These are phyloP conservation scores for Hystrix brachyura DNA, from an alignment of 2,113 vertebrate species.

Conservation along the genomic window DNA sequence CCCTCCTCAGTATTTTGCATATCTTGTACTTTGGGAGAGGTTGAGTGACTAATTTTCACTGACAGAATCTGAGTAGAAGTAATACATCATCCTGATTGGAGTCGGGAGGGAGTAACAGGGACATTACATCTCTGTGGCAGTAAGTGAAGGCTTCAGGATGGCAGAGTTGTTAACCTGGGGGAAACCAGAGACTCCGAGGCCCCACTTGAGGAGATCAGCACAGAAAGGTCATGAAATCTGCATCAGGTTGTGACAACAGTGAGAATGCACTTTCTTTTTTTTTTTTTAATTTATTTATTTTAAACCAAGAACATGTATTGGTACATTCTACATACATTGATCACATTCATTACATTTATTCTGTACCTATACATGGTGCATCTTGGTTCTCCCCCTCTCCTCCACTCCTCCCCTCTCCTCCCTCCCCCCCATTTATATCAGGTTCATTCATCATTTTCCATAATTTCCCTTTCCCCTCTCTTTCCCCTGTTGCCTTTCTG, in stretches of 20 bases:
- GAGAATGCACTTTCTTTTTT: neutral
- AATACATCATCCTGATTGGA: neutral
- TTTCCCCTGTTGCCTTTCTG: too few species aligned
- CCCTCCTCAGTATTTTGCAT: slow-evolving; percentile 4
- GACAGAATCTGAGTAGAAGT: slow-evolving; percentile 3
- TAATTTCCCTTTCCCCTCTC: too few species aligned
- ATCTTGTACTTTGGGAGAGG: neutral
- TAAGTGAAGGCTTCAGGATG: neutral
- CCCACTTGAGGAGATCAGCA: neutral
- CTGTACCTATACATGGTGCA: too few species aligned
- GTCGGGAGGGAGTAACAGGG: neutral
- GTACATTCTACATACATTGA: too few species aligned
- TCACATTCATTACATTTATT: too few species aligned
- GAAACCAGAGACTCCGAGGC: neutral
- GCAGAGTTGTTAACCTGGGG: neutral
- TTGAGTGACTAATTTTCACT: slow-evolving; percentile 20
- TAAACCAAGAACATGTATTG: too few species aligned
- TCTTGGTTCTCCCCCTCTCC: too few species aligned
- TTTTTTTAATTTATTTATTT: too few species aligned
- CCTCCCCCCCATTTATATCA: too few species aligned
- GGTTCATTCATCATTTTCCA: too few species aligned
- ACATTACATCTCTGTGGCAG: neutral
- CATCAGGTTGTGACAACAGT: neutral
- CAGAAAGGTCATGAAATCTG: neutral
- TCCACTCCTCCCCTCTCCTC: too few species aligned